Evolutionary conservation across 2,888 invertebrate genomes (phyloP).

Genomic region (Drosophila mettleri): DNA sequence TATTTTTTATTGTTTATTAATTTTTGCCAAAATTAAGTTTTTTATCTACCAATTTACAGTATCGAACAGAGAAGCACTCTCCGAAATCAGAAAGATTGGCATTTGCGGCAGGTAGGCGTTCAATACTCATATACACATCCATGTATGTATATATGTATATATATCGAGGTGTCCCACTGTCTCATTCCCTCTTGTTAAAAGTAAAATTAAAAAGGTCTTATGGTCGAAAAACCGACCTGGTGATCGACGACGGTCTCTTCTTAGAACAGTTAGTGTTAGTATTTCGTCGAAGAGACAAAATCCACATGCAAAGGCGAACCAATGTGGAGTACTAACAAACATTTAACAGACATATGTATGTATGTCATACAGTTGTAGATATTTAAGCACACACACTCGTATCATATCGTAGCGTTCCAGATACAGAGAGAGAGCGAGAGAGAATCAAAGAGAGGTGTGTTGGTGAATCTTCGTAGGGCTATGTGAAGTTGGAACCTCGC

Average conservation of each 20-base stretch:
- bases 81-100: neutral
- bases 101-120: slow-evolving; percentile 6
- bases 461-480: slow-evolving; percentile 14
- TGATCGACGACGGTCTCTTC: slow-evolving; percentile 33
- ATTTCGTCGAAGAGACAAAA: slow-evolving; percentile 17
- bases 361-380: neutral
- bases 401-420: neutral
- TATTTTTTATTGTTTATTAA: too few relatives aligned
- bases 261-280: slow-evolving; percentile 35
- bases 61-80: neutral
- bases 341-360: slow-evolving; percentile 1
- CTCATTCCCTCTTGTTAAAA: slow-evolving; percentile 11
- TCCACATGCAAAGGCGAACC: slow-evolving; percentile 19
- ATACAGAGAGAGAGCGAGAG: neutral
- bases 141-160: neutral
- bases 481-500: slow-evolving; percentile 19
- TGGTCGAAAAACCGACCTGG: slow-evolving; percentile 14
- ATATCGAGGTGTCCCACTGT: slow-evolving; percentile 14
- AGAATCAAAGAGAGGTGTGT: slow-evolving; percentile 1
- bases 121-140: neutral
- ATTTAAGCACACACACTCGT: slow-evolving; percentile 6
- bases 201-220: slow-evolving; percentile 22
- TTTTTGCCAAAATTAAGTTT: too few relatives aligned
- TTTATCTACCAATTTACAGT: neutral
- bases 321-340: slow-evolving; percentile 17